Base-by-base conservation (phyloP, 2,113 vertebrate genomes). In the Takifugu flavidus region DNA sequence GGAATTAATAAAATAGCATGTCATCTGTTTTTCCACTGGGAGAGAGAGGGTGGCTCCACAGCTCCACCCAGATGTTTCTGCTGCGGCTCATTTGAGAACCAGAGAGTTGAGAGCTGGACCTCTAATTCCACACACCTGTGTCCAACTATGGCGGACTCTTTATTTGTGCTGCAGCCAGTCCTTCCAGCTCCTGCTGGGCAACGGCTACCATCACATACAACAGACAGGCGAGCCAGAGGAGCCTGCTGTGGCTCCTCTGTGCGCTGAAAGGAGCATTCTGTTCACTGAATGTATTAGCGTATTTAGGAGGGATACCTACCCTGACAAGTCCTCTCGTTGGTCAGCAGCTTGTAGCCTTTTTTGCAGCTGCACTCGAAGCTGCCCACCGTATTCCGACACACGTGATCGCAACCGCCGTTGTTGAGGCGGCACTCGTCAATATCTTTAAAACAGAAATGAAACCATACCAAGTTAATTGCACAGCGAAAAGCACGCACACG, bases 351-450 rank as follows among this genome's bases (percentile, higher is more conserved):
- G 89, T 98, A 98, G 78, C 96, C 96, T 67, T 98, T 98, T 89
- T 92, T 96, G 89, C 95, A 98, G 92, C 96, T 96, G 93, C 96
- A 98, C 74, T 98, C 95, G 0, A 98, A 98, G 88, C 96, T 98
- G 78, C 96, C 96, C 78, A 98, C 95, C 0, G 95, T 98, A 91
- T 98, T 98, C 67, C 96, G 91, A 85, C 97, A 99, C 82, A 98
- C 94, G 64, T 99, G 97, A 82, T 98, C 97, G 14, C 97, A 99
- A 60, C 96, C 96, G 0, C 95, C 97, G 0, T 99, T 99, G 90
- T 94, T 96, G 66, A 96, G 85, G 49, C 93, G 92, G 59, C 96
- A 99, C 86, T 99, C 96, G 0, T 98, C 97, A 11, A 98, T 99
- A 82, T 99, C 97, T 98, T 88, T 6, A 52, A 51, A 58, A 15